Evolutionary conservation across 2,113 vertebrate genomes (phyloP).

Genomic region (mouse (Mus musculus)): DNA sequence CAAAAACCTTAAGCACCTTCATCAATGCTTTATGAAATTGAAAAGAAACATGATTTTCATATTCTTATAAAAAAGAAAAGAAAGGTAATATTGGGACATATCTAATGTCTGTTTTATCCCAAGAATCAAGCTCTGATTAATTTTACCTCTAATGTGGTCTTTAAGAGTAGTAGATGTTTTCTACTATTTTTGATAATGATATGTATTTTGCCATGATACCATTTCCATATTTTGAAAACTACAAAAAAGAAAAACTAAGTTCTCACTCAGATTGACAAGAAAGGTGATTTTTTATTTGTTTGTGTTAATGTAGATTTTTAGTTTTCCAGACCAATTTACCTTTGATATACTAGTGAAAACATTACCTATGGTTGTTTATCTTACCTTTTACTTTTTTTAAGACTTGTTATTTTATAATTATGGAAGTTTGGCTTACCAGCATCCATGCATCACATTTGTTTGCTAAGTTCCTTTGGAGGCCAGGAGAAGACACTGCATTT

Average conservation of each 20-base stretch:
- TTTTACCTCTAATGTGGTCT: neutral
- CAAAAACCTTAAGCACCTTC: neutral
- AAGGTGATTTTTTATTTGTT: neutral
- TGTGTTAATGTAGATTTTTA: neutral
- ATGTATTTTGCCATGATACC: neutral
- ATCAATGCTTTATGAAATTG: neutral
- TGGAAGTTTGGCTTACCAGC: neutral
- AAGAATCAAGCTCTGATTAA: neutral
- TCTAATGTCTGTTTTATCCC: neutral
- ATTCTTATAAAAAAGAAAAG: neutral
- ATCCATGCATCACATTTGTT: neutral
- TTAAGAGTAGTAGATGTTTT: slow-evolving; percentile 23
- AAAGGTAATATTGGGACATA: neutral
- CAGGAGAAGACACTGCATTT: neutral
- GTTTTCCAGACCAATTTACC: neutral
- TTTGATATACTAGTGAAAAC: neutral
- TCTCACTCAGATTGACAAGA: neutral
- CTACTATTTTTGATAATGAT: neutral
- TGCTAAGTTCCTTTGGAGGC: neutral
- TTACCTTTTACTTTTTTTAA: neutral
- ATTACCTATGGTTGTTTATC: neutral
- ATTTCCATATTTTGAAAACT: neutral
- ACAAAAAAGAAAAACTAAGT: neutral
- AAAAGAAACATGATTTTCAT: neutral
- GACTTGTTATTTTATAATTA: neutral